Evolutionary conservation across 2,797 vertebrate species (phyloP), one percentile per base, ranked within the genome.

Genomic region (Microcaecilia unicolor): DNA sequence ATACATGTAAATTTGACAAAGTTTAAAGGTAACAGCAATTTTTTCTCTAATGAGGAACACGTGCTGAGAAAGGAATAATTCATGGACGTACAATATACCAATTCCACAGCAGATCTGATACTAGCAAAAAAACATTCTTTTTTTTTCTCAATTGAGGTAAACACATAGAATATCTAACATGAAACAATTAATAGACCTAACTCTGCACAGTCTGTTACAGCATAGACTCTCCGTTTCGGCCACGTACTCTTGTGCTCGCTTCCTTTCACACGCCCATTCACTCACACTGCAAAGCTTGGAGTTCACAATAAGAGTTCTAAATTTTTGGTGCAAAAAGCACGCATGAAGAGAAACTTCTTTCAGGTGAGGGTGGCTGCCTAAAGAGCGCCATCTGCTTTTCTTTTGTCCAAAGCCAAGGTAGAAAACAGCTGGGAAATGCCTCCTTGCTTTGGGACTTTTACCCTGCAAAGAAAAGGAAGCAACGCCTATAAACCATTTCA

Each of bases 131-230:
- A 98, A 97, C 92, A 97, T 97, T 97, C 91, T 92, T 97, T 91
- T 82, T 78, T 66, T 70, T 74, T 84, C 96, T 97, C 91, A 97
- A 92, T 97, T 98, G 93, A 97, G 95, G 95, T 98, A 97, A 97
- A 98, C 93, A 98, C 95, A 98, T 96, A 97, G 91, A 98, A 98
- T 98, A 98, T 97, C 93, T 97, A 98, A 98, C 93, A 98, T 94
- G 93, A 93, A 97, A 97, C 93, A 96, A 96, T 94, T 97, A 93
- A 97, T 96, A 96, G 92, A 97, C 91, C 71, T 81, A 94, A 97
- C 92, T 98, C 91, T 98, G 93, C 95, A 96, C 90, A 91, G 91
- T 93, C 93, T 96, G 89, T 95, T 97, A 98, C 93, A 97, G 91
- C 94, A 93, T 90, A 91, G 84, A 93, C 88, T 89, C 90, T 84